Base-by-base conservation (phyloP, 2,888 invertebrate species). In the Trichacis sp. region DNA sequence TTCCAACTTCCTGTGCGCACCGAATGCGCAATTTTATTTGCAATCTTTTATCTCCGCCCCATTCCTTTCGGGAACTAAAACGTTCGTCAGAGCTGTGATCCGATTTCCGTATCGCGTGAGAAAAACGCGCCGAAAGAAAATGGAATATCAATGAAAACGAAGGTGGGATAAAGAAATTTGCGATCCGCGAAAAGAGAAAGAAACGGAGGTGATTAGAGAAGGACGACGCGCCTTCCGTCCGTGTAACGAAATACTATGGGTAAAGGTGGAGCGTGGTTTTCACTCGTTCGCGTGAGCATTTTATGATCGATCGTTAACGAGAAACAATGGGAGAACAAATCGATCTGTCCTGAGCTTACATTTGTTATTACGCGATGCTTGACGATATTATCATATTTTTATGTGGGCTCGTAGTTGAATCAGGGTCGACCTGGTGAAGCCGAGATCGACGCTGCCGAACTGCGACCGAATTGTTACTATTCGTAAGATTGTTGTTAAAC, bases 351-450 rank as follows among this genome's bases (percentile, higher is more conserved):
- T 80, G 81, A 83, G 83, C 83, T 83, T 83, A 81, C 74, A 81
- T 83, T 82, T 83, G 82, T 83, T 83, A 82, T 77, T 77, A 81
- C 77, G 79, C 77, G 71, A 82, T 81, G 82, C 83, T 83, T 83
- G 77, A 81, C 77, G 73, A 81, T 82, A 82, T 82, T 83, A 82
- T 81, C 77, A 81, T 82, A 83, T 82, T 83, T 83, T 82, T 81
- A 83, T 83, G 81, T 77, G 75, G 73, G 73, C 73, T 75, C 71
- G 74, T 77, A 76, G 78, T 76, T 80, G 79, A 75, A 66, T 77
- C 74, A 17, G 77, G 76, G 76, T 79, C 76, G 75, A 52, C 70
- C 71, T 73, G n/a, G n/a, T n/a, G n/a, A n/a, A n/a, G 72, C 71
- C 65, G 74, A 69, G 75, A 72, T 77, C 77, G 72, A 79, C 75